These are phyloP conservation scores for Thereva nobilitata DNA, from an alignment of 2,888 invertebrate species.

Conservation along the genomic window DNA sequence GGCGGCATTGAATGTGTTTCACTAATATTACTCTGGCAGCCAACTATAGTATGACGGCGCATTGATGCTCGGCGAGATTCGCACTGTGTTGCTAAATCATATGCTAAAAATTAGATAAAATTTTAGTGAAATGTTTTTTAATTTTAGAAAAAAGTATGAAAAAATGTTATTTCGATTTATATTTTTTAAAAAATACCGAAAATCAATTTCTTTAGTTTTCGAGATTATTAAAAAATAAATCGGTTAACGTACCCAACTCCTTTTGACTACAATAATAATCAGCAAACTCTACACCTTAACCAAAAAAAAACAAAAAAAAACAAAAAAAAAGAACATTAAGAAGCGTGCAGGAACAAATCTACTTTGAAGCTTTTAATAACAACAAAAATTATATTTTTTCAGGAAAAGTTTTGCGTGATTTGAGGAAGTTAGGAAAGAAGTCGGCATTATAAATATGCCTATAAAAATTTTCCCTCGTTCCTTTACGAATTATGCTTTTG, in stretches of 20 bases:
- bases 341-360: background rate
- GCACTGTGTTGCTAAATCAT: conserved; percentile 82
- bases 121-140: background rate
- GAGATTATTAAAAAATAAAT: too few relatives aligned
- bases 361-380: background rate
- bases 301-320: background rate
- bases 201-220: too few relatives aligned
- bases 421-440: too few relatives aligned
- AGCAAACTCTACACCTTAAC: background rate
- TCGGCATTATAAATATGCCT: too few relatives aligned
- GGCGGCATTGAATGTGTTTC: conserved; percentile 66
- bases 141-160: background rate
- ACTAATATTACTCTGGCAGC: conserved; percentile 59
- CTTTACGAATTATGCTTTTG: too few relatives aligned
- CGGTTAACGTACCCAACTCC: too few relatives aligned
- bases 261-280: too few relatives aligned
- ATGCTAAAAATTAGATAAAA: conserved; percentile 62
- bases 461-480: too few relatives aligned
- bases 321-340: background rate
- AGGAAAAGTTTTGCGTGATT: too few relatives aligned
- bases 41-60: conserved; percentile 71
- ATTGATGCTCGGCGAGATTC: conserved; percentile 71
- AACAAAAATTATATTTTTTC: too few relatives aligned
- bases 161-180: too few relatives aligned
- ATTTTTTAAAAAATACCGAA: too few relatives aligned